Percentiles rank a stretch among this genome's conserved stretches.
Conservation (phyloP, 2,888 invertebrate genomes). For the Doris montereyensis region DNA sequence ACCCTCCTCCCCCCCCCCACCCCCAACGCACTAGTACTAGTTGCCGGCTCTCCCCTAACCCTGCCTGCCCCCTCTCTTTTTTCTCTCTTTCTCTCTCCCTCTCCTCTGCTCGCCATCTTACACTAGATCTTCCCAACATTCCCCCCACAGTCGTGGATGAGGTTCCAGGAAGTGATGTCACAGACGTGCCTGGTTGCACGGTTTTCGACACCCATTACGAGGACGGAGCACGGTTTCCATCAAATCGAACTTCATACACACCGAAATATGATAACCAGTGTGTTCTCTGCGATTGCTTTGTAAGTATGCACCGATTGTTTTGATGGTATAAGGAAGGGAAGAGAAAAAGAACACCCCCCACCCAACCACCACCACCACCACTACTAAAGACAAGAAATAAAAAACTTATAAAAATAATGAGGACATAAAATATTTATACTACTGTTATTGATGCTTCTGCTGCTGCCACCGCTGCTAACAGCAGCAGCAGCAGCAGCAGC, state of each 20-base stretch:
- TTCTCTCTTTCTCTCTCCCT: background rate
- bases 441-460: too few relatives aligned
- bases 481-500: too few relatives aligned
- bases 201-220: constrained; percentile 69
- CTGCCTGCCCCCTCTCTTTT: background rate
- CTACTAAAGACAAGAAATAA: too few relatives aligned
- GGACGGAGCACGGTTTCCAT: constrained; percentile 72
- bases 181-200: constrained; percentile 59
- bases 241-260: constrained; percentile 70
- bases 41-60: constrained; percentile 10
- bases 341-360: too few relatives aligned
- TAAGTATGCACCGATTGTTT: too few relatives aligned
- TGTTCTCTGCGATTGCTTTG: constrained; percentile 73
- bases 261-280: constrained; percentile 70
- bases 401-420: too few relatives aligned
- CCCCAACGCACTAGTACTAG: background rate
- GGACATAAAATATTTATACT: too few relatives aligned
- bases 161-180: constrained; percentile 47
- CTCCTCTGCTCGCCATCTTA: constrained; percentile 2
- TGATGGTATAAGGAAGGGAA: too few relatives aligned
- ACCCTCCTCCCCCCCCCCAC: background rate
- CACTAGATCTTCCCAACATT: constrained; percentile 67
- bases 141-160: constrained; percentile 63
- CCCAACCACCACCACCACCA: too few relatives aligned
- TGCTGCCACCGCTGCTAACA: too few relatives aligned